Evolutionary conservation across 2,113 vertebrate genomes (phyloP), one percentile per base, ranked within the genome.

Genomic region (Eira barbara): DNA sequence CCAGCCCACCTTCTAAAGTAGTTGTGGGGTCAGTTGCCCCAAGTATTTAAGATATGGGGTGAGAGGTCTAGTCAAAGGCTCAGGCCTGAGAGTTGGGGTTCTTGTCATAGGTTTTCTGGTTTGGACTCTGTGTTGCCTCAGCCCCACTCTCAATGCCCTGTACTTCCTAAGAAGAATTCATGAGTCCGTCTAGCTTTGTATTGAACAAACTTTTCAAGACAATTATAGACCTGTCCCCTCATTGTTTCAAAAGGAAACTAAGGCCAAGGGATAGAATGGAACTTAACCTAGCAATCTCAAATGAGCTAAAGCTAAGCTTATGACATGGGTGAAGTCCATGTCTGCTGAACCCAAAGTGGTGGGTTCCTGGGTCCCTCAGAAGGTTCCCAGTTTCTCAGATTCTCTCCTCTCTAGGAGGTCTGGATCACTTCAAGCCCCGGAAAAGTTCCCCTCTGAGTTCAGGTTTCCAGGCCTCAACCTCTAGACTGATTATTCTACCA

Each of bases 1-100:
- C 57, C 96, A 95, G 57, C 45, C 52, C 34, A 87, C 23, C 10
- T 97, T 89, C 89, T 96, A 52, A 97, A 88, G 71, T 90, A 94
- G 71, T 92, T 20, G 13, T 89, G n/a, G 86, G 25, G n/a, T 90
- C 83, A 82, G 23, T 97, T 96, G 83, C 59, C 81, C 80, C 59
- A 93, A 87, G n/a, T 91, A 85, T 92, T 92, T 79, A 96, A 79
- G 88, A 67, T 52, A 34, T 83, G 23, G 34, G 31, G 27, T 71
- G 61, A 61, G 85, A 71, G 42, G n/a, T 81, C 47, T 81, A 14
- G 17, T 91, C 79, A 92, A 82, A 90, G 34, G 17, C 21, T 97
- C 52, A 97, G 36, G 71, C 45, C 63, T 91, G 17, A 36, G 78
- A 92, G 14, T 85, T 88, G 91, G 63, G 76, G 34, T 90, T 96